Percentiles rank a stretch among this genome's conserved stretches.
Conservation (phyloP, 1,140 invertebrate species). For the Bombus confusus region DNA sequence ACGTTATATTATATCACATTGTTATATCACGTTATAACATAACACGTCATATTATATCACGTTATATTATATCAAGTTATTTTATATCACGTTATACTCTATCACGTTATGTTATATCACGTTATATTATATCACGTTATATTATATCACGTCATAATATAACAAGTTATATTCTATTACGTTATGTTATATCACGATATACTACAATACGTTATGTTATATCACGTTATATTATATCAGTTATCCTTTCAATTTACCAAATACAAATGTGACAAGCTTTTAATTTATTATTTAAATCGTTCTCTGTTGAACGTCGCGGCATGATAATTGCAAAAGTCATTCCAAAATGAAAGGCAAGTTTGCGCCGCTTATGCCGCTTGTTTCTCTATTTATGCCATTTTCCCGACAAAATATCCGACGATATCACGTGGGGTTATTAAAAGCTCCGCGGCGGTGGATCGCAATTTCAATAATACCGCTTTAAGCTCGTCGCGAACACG, state of each 20-base stretch:
- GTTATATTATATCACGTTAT: too few relatives aligned
- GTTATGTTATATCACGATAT: too few relatives aligned
- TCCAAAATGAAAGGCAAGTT: neutral
- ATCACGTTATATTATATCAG: too few relatives aligned
- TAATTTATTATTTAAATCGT: neutral
- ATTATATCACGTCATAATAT: too few relatives aligned
- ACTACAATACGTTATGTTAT: too few relatives aligned
- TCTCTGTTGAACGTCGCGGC: neutral
- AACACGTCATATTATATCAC: too few relatives aligned
- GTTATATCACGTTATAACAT: too few relatives aligned
- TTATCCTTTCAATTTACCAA: neutral
- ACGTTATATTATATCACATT: too few relatives aligned
- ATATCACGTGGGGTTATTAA: slow-evolving; percentile 55
- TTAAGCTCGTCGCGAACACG: slow-evolving; percentile 29
- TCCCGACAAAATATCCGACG: neutral
- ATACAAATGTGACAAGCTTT: neutral
- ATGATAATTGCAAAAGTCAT: neutral
- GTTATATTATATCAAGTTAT: too few relatives aligned
- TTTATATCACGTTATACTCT: too few relatives aligned
- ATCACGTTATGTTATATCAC: too few relatives aligned
- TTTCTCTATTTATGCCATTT: neutral
- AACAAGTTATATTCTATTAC: too few relatives aligned
- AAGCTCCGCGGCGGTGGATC: slow-evolving; percentile 17
- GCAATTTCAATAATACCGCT: slow-evolving; percentile 56
- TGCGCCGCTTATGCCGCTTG: neutral